Base-by-base conservation (phyloP, 1,140 invertebrate species). In the Drosophila tropicalis region DNA sequence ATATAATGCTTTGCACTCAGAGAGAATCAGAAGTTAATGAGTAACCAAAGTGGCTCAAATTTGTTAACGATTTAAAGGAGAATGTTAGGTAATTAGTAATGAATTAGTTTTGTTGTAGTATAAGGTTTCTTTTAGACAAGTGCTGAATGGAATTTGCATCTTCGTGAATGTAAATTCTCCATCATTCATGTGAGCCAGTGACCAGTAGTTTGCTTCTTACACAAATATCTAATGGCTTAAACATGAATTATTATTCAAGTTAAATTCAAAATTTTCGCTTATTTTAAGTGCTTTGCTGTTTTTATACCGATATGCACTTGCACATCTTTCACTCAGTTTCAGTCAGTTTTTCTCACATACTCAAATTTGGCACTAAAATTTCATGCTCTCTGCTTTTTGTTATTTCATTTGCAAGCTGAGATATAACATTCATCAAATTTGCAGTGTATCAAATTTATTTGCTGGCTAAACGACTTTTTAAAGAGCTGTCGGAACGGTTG, bases 381-480 rank as follows among this genome's bases (percentile, higher is more conserved):
- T 9, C 41, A 36, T 22, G 17, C 15, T 55, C 7, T 40, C 15
- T 13, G 10, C 17, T 5, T 55, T 68, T 44, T n/a, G 44, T 51
- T 41, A 29, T 57, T 60, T 47, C 5, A 55, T 47, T 60, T 40
- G 22, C 47, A 51, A 51, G 44, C 44, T 22, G 19, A 51, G 7
- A 51, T 3, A 51, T 22, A 75, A 44, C 79, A 70, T 73, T 62
- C 65, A 73, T 81, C 79, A 82, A 78, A 70, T 70, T 78, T 60
- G 54, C 74, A 81, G 55, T 75, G 64, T 81, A 66, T 71, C 57
- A 76, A 82, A 76, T 79, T 74, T 67, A 69, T 67, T 82, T 68
- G 57, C 64, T 67, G 69, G 60, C 83, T 76, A 73, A 86, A 86
- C 72, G 79, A 83, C 79, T 83, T 83, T 87, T 83, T 87, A 82